Evolutionary conservation across 2,113 vertebrate genomes (phyloP), one percentile per base, ranked within the genome.

Genomic region (Ursus arctos): DNA sequence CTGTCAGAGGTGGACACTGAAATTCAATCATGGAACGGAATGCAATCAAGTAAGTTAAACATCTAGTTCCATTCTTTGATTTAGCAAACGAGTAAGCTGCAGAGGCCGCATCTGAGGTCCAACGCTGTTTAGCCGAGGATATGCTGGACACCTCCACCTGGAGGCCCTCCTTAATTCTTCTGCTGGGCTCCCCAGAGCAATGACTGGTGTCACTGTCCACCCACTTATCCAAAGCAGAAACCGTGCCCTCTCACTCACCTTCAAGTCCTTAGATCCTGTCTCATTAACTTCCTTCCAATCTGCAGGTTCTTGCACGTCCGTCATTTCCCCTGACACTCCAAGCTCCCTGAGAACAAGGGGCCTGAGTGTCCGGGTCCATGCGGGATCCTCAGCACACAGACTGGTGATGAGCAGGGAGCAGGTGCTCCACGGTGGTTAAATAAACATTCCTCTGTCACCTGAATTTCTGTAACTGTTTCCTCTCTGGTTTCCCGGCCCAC

Each of bases 401-500:
- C 49, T 9, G 1, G 59, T 22, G 92, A 47, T 67, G 33, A 36
- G 33, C 94, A 28, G 1, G 24, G 36, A 28, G 51, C 40, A 16
- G 28, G 55, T 47, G 80, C 69, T 61, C 69, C 24, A 0, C 0
- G 11, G 49, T 1, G 49, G 40, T 4, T 79, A 81, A 74, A 13
- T 53, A 53, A 81, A 83, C 74, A 79, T 36, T 92, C 74, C 31
- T 88, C n/a, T 21, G 21, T 81, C 83, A 57, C 87, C 83, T 86
- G 65, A 57, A 85, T 79, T 92, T 88, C 87, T 91, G 2, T 4
- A 72, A 69, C 19, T 72, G 61, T n/a, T 83, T 87, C 85, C 49
- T 85, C 79, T 89, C 61, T 51, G 79, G n/a, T 26, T 26, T 22
- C 65, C 47, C 36, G 4, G 47, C n/a, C 49, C 49, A 86, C 77